A percentile compares a stretch with the other conserved stretches of the same genome.
Evolutionary conservation across 2,888 invertebrate genomes (phyloP).

Genomic region (Pollenia amentaria): DNA sequence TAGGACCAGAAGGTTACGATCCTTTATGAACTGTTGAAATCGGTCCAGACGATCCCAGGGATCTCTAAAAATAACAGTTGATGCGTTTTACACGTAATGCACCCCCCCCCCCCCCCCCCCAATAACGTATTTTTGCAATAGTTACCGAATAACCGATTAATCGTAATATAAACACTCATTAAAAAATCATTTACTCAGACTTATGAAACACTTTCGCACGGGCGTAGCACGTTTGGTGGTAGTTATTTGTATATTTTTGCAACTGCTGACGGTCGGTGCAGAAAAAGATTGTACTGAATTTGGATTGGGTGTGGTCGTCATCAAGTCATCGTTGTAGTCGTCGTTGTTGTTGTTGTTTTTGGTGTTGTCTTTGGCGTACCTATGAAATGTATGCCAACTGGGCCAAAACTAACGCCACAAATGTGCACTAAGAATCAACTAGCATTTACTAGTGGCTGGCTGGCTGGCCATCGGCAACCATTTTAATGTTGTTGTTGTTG

Average conservation of each 20-base stretch:
- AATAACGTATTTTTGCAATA: neutral
- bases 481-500: slow-evolving; percentile 54
- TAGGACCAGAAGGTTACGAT: too few relatives aligned
- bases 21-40: too few relatives aligned
- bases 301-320: slow-evolving; percentile 75
- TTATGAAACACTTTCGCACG: slow-evolving; percentile 73
- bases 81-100: too few relatives aligned
- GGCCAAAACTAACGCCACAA: slow-evolving; percentile 71
- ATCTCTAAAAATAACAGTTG: neutral
- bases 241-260: slow-evolving; percentile 64
- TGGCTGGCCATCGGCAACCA: slow-evolving; percentile 72
- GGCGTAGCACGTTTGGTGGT: slow-evolving; percentile 71
- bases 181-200: slow-evolving; percentile 51
- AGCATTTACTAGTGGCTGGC: slow-evolving; percentile 67
- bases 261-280: slow-evolving; percentile 71
- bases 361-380: slow-evolving; percentile 73
- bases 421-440: slow-evolving; percentile 69
- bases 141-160: slow-evolving; percentile 31
- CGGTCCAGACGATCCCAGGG: neutral
- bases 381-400: slow-evolving; percentile 74
- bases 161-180: slow-evolving; percentile 14
- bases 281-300: slow-evolving; percentile 69
- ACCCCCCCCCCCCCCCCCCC: too few relatives aligned
- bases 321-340: slow-evolving; percentile 67
- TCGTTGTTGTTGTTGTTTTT: slow-evolving; percentile 68